A percentile compares a stretch with the other conserved stretches of the same genome.
phyloP scores from a whole-genome alignment of 2,888 invertebrate genomes.

The Amiota communis region DNA sequence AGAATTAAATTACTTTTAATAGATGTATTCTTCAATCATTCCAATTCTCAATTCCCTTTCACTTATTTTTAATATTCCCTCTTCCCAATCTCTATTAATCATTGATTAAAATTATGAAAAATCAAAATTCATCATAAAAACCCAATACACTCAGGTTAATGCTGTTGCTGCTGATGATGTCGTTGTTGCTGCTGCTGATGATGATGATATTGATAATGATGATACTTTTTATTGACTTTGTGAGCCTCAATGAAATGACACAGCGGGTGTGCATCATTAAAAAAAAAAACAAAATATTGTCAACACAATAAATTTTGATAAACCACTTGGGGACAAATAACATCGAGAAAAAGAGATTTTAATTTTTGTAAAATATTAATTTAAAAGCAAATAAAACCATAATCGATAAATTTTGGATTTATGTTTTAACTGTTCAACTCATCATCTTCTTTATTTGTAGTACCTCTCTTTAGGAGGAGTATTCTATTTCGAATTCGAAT shows the following conservation, averaged over 20 bases:
- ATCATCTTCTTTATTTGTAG: neutral
- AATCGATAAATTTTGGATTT: slow-evolving; percentile 33
- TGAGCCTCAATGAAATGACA: slow-evolving; percentile 29
- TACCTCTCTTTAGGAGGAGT: slow-evolving; percentile 17
- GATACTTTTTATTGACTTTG: neutral
- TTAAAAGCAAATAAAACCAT: slow-evolving; percentile 62
- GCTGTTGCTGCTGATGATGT: no score
- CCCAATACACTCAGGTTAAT: no score
- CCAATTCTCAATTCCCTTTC: no score
- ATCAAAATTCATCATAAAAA: no score
- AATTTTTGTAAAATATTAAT: slow-evolving; percentile 54
- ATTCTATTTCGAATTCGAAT: slow-evolving; percentile 62
- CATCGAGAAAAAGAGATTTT: slow-evolving; percentile 26
- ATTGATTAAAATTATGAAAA: no score
- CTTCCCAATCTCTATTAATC: no score
- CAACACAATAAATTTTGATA: slow-evolving; percentile 65
- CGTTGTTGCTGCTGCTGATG: neutral
- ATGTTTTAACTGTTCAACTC: neutral
- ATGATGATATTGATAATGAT: neutral
- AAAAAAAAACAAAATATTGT: slow-evolving; percentile 64
- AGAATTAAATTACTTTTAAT: no score
- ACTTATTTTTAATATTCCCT: no score
- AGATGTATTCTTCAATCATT: no score
- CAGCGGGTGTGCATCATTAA: slow-evolving; percentile 59
- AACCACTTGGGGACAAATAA: slow-evolving; percentile 49